Conservation (phyloP, 2,797 vertebrate genomes). For the Eospalax fontanierii region DNA sequence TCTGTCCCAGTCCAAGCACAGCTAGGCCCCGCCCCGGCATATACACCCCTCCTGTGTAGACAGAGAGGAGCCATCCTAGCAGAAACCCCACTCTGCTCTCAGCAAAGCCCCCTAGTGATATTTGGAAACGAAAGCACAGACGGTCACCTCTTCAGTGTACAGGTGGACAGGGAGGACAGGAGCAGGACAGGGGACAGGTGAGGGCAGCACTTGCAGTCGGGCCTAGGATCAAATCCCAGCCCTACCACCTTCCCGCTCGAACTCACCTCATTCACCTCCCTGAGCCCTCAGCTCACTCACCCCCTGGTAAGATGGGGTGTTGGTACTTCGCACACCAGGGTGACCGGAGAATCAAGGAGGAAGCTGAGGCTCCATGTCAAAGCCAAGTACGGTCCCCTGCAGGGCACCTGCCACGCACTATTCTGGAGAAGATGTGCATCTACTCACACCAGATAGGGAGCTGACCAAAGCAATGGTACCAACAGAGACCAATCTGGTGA, state of each 20-base stretch:
- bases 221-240: background rate
- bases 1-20: background rate
- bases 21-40: too few relatives aligned
- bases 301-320: background rate
- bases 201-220: background rate
- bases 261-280: background rate
- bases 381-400: background rate
- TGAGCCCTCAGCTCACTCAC: background rate
- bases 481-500: too few relatives aligned
- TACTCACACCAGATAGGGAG: too few relatives aligned
- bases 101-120: fast-evolving
- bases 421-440: too few relatives aligned
- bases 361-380: background rate
- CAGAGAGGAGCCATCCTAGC: too few relatives aligned
- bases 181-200: background rate
- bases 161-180: fast-evolving
- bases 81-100: background rate
- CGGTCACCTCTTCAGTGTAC: too few relatives aligned
- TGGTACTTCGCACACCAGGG: background rate
- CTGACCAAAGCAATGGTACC: too few relatives aligned
- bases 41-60: background rate
- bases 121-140: background rate
- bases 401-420: too few relatives aligned
- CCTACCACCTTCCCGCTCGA: background rate
- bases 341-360: fast-evolving